These are phyloP conservation scores for Prionailurus viverrinus DNA, from an alignment of 2,113 vertebrate species.

Conservation along the genomic window DNA sequence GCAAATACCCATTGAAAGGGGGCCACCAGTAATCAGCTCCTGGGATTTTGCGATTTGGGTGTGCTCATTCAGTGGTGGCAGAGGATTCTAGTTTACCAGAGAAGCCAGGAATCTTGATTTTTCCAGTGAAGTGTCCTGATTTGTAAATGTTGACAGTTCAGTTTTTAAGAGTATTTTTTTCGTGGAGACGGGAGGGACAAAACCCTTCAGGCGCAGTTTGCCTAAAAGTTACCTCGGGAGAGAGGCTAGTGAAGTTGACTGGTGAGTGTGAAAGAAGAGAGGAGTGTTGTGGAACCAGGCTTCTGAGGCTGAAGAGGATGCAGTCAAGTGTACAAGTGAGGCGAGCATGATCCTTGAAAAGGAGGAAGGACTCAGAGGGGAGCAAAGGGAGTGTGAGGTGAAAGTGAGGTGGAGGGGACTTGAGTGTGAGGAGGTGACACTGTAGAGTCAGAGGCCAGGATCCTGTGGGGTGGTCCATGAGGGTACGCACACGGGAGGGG, in stretches of 20 bases:
- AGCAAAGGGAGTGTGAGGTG: not conserved
- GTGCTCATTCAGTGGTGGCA: not conserved
- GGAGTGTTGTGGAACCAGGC: not conserved
- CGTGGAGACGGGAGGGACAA: not conserved
- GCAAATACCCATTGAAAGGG: not conserved
- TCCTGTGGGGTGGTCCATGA: not conserved
- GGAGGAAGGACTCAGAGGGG: not conserved
- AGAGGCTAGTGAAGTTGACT: not conserved
- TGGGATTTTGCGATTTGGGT: not conserved
- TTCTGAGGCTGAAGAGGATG: not conserved
- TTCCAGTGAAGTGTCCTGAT: not conserved
- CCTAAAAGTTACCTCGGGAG: not conserved
- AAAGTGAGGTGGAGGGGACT: not conserved
- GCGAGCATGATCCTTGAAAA: not conserved
- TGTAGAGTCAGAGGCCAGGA: not conserved
- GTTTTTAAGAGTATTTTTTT: not conserved
- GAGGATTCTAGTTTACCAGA: not conserved
- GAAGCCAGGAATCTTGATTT: conserved; percentile 2
- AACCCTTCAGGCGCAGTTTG: not conserved
- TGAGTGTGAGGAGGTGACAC: not conserved
- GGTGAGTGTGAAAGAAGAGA: not conserved
- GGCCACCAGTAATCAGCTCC: not conserved
- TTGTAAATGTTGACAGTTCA: conserved; percentile 35
- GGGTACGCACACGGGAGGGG: not conserved
- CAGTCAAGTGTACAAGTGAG: not conserved